phyloP scores from a whole-genome alignment of 1,140 invertebrate species.

The Aethina tumida region DNA sequence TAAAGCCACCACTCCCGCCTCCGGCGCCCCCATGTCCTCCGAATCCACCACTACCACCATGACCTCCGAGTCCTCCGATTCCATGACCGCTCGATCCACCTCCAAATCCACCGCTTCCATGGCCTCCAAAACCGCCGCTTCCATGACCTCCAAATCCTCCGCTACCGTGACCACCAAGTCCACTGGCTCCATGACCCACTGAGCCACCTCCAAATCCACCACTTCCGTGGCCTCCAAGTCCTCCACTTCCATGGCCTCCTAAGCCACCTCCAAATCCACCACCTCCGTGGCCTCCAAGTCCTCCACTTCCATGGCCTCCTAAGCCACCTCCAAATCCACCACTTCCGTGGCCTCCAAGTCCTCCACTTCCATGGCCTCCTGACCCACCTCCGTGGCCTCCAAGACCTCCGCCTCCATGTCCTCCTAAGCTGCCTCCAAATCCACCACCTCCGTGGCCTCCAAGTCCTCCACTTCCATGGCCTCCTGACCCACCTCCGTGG shows the following conservation, averaged over 20 bases:
- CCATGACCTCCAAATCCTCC: not conserved
- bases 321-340: not conserved
- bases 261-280: not conserved
- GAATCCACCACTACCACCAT: not conserved
- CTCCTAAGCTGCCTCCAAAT: no score
- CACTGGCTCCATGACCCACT: not conserved
- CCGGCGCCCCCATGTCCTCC: not conserved
- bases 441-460: no score
- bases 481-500: no score
- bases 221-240: not conserved
- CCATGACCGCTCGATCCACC: not conserved
- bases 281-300: not conserved
- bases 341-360: slow-evolving; percentile 1
- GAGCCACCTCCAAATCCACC: not conserved
- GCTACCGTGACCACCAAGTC: not conserved
- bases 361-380: slow-evolving; percentile 2
- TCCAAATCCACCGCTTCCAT: no score
- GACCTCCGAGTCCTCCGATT: not conserved
- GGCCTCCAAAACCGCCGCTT: not conserved
- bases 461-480: no score
- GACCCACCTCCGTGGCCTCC: not conserved
- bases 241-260: not conserved
- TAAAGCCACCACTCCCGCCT: not conserved
- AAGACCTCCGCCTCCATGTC: slow-evolving; percentile 3
- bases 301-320: not conserved